Conservation (phyloP, 2,113 vertebrate species). For the Cavia aperea region DNA sequence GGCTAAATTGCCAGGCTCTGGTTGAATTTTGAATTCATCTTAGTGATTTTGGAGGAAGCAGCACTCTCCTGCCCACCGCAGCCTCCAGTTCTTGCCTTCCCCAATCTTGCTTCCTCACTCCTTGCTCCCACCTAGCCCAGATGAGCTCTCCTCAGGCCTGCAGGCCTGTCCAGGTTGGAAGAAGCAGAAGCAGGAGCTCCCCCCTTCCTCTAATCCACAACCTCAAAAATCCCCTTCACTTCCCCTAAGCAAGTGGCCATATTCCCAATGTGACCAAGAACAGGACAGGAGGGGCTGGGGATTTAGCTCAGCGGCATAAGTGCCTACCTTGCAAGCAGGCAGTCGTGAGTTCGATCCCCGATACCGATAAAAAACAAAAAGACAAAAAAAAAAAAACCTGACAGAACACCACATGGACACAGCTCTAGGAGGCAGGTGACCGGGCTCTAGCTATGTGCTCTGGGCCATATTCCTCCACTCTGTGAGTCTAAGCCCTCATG, state of each 20-base stretch:
- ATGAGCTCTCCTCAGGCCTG: not conserved
- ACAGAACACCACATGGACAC: not conserved
- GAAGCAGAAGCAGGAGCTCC: not conserved
- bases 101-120: not conserved
- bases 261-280: not conserved
- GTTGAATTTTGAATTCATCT: not conserved
- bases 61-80: not conserved
- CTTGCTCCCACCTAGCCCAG: not conserved
- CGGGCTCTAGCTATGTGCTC: not conserved
- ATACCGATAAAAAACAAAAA: no score
- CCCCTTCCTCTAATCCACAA: not conserved
- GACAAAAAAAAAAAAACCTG: no score
- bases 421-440: not conserved
- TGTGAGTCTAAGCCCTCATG: not conserved
- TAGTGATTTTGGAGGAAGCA: not conserved
- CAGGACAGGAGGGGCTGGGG: no score
- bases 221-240: not conserved
- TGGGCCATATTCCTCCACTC: not conserved
- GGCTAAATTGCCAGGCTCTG: not conserved
- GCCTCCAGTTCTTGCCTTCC: no score
- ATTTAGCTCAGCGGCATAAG: no score
- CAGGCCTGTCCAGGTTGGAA: not conserved
- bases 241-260: not conserved
- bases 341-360: no score
- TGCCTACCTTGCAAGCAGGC: no score